Conservation (phyloP, 2,888 invertebrate genomes). For the Campopleginae sp. region DNA sequence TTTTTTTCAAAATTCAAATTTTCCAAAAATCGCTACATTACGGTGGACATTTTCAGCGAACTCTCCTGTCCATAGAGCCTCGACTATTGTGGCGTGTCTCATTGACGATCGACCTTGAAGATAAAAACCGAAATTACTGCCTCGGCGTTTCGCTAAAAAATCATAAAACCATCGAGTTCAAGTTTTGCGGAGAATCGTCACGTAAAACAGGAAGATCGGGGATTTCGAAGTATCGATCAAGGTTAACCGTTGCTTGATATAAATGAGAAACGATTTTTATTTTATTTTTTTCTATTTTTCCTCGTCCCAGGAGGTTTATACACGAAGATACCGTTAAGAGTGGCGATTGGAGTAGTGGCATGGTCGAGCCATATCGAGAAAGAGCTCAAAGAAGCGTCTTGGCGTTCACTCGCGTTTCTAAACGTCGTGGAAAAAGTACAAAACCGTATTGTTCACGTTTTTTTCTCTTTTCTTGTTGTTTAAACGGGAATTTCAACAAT, state of each 20-base stretch:
- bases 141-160: background rate
- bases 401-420: background rate
- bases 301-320: slow-evolving; percentile 1
- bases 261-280: background rate
- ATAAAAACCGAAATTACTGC: background rate
- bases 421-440: background rate
- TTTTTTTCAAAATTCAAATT: too few species aligned
- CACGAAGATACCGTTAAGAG: slow-evolving; percentile 5
- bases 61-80: background rate
- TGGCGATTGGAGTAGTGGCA: background rate
- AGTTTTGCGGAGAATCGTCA: too few species aligned
- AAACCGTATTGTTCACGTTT: background rate
- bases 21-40: too few species aligned
- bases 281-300: background rate
- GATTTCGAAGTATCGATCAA: slow-evolving; percentile 11
- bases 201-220: background rate
- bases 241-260: slow-evolving; percentile 12
- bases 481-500: background rate
- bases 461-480: background rate
- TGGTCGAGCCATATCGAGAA: slow-evolving; percentile 23
- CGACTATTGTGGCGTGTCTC: background rate
- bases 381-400: slow-evolving; percentile 20
- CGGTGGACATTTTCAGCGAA: background rate
- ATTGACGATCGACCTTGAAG: background rate
- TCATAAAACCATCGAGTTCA: too few species aligned